Evolutionary conservation across 2,113 vertebrate species (phyloP).

Genomic region (Camelus dromedarius): DNA sequence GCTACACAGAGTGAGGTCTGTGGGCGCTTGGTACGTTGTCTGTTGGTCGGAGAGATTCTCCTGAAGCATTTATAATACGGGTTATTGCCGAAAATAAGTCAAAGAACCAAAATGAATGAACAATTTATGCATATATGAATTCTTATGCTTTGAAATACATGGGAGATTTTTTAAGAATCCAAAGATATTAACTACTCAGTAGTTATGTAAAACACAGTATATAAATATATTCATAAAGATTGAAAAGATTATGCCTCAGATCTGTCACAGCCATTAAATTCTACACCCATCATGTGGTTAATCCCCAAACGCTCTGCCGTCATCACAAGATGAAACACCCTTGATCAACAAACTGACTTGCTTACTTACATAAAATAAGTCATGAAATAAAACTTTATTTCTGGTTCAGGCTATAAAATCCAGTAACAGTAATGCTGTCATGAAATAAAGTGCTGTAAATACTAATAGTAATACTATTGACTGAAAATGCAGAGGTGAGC

Average conservation of each 20-base stretch:
- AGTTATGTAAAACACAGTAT: background rate
- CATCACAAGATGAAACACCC: constrained; percentile 52
- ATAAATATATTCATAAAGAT: constrained; percentile 40
- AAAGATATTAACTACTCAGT: background rate
- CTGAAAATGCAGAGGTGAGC: background rate
- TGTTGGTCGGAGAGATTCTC: background rate
- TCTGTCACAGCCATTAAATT: constrained; percentile 56
- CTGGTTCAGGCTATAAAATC: background rate
- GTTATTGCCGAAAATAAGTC: constrained; percentile 22
- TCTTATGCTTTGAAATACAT: constrained; percentile 29
- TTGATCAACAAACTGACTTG: constrained; percentile 64
- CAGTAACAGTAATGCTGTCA: background rate
- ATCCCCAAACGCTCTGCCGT: constrained; percentile 61
- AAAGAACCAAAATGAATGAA: background rate
- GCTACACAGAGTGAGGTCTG: background rate
- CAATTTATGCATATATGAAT: background rate
- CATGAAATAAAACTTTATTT: constrained; percentile 68
- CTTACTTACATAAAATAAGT: constrained; percentile 65
- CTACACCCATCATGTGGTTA: constrained; percentile 61
- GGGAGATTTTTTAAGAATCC: background rate
- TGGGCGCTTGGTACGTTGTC: background rate
- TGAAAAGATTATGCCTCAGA: constrained; percentile 39
- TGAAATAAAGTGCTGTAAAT: background rate
- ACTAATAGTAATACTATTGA: background rate
- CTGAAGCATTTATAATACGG: background rate